phyloP scores from a whole-genome alignment of 2,113 vertebrate species.

The Dasyprocta punctata region DNA sequence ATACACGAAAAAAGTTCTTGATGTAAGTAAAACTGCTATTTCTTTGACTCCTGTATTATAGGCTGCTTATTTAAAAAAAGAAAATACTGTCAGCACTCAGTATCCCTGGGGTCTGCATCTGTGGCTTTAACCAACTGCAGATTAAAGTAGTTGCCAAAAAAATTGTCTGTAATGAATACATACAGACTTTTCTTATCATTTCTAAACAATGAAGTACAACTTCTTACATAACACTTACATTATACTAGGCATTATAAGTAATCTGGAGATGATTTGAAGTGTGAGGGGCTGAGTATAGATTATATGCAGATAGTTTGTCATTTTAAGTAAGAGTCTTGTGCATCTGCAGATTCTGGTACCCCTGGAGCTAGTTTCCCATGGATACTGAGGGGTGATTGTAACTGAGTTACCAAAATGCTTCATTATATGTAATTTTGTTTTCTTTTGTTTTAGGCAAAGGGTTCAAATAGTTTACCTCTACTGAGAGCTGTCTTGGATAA shows the following conservation, averaged over 20 bases:
- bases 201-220: not conserved
- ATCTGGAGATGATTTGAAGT: not conserved
- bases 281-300: not conserved
- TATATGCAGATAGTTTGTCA: not conserved
- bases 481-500: constrained; percentile 95
- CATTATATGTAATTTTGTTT: constrained; percentile 67
- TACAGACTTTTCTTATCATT: not conserved
- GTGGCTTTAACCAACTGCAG: not conserved
- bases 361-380: not conserved
- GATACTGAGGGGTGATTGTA: not conserved
- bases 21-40: constrained; percentile 90
- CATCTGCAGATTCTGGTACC: not conserved
- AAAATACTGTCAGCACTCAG: not conserved
- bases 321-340: not conserved
- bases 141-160: not conserved
- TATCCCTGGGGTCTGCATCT: not conserved
- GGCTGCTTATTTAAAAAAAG: not conserved
- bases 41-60: not conserved
- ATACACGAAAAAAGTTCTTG: constrained; percentile 97
- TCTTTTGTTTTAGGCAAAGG: constrained; percentile 89
- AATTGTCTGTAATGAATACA: not conserved
- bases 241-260: not conserved
- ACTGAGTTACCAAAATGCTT: not conserved
- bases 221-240: not conserved
- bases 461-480: constrained; percentile 93